Conservation (phyloP, 2,797 vertebrate genomes). For the Protosalanx chinensis region DNA sequence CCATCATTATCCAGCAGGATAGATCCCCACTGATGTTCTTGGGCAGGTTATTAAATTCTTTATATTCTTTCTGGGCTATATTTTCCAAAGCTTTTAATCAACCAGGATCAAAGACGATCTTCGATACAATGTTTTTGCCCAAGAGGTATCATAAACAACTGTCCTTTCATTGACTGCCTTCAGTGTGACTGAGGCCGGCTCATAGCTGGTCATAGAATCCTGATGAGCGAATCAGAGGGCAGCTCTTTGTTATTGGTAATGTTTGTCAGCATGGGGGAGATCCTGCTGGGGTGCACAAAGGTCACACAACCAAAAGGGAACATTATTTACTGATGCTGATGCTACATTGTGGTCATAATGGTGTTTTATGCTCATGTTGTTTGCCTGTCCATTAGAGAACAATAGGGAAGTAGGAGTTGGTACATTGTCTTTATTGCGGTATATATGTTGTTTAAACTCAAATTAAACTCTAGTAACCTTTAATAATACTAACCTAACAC, state of each 20-base stretch:
- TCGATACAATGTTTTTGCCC: too few relatives aligned
- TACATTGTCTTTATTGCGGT: too few relatives aligned
- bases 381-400: too few relatives aligned
- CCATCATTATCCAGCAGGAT: too few relatives aligned
- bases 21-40: too few relatives aligned
- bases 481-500: neutral
- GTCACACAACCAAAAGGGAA: conserved; percentile 17
- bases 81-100: too few relatives aligned
- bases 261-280: neutral
- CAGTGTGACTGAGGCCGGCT: neutral
- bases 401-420: too few relatives aligned
- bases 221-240: neutral
- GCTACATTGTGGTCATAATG: neutral
- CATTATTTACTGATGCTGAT: neutral
- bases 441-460: neutral
- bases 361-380: too few relatives aligned
- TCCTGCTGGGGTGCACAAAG: conserved; percentile 6
- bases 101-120: too few relatives aligned
- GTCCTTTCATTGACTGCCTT: neutral
- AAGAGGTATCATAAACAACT: neutral
- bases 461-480: neutral
- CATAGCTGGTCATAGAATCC: neutral
- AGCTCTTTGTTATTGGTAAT: neutral
- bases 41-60: too few relatives aligned
- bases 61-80: too few relatives aligned